These are phyloP conservation scores for Azorinus chamasolen DNA, from an alignment of 2,888 invertebrate species.

Conservation along the genomic window DNA sequence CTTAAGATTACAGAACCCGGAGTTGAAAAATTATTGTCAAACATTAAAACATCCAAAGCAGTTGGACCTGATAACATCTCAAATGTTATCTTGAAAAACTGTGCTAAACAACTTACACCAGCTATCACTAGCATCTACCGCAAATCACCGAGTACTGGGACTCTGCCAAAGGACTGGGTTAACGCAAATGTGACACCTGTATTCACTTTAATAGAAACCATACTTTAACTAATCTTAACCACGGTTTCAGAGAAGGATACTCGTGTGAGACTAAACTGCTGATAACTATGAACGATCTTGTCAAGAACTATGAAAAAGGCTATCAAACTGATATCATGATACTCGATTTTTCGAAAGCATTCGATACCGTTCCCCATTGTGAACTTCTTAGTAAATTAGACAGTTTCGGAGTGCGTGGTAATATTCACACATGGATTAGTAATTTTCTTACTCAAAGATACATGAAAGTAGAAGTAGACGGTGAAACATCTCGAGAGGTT, in stretches of 20 bases:
- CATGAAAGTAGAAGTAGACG: too few relatives aligned
- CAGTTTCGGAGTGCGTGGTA: slow-evolving; percentile 31
- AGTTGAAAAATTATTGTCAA: slow-evolving; percentile 9
- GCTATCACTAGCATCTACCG: slow-evolving; percentile 30
- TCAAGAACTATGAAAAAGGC: slow-evolving; percentile 4
- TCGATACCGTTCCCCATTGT: slow-evolving; percentile 45
- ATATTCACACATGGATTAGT: slow-evolving; percentile 21
- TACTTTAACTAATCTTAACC: slow-evolving; percentile 38
- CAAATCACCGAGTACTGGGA: slow-evolving; percentile 18
- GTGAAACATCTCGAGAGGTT: too few relatives aligned
- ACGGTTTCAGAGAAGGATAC: slow-evolving; percentile 42
- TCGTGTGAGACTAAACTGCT: slow-evolving; percentile 29
- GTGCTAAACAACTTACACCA: slow-evolving; percentile 31
- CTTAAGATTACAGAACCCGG: slow-evolving; percentile 10
- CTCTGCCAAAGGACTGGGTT: slow-evolving; percentile 19
- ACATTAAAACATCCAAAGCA: slow-evolving; percentile 48
- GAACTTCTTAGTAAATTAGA: slow-evolving; percentile 30
- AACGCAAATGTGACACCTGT: slow-evolving; percentile 28
- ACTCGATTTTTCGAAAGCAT: slow-evolving; percentile 48
- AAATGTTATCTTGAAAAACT: slow-evolving; percentile 32
- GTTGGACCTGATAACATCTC: slow-evolving; percentile 45
- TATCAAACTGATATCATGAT: slow-evolving; percentile 31
- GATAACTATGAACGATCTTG: not conserved
- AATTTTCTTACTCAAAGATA: slow-evolving; percentile 46
- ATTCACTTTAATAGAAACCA: slow-evolving; percentile 43